These are phyloP conservation scores for Leucophenga varia DNA, from an alignment of 1,140 invertebrate species.

Conservation along the genomic window DNA sequence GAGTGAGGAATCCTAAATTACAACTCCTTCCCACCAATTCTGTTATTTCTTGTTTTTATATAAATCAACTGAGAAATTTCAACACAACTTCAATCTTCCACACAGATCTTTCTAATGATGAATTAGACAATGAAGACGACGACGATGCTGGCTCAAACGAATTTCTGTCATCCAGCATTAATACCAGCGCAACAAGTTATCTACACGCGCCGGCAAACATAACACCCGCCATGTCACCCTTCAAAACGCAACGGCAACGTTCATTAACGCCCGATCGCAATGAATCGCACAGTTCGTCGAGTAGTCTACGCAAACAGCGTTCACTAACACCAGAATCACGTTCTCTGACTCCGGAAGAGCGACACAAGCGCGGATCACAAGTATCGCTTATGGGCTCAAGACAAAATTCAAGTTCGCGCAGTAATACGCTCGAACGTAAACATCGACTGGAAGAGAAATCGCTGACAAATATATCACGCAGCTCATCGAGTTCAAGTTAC, in stretches of 20 bases:
- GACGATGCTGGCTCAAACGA: constrained; percentile 35
- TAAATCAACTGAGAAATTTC: no score
- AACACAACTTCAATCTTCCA: no score
- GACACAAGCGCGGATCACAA: constrained; percentile 48
- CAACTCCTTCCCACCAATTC: background rate
- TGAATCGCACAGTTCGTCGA: constrained; percentile 47
- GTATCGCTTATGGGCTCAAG: constrained; percentile 40
- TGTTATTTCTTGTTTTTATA: constrained; percentile 1
- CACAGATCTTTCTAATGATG: constrained; percentile 53
- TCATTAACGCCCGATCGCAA: constrained; percentile 51
- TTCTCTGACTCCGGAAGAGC: constrained; percentile 48
- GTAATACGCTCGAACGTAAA: constrained; percentile 45
- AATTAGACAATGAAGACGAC: constrained; percentile 47
- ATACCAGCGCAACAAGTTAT: constrained; percentile 34
- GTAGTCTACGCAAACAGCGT: constrained; percentile 46
- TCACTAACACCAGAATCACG: constrained; percentile 53
- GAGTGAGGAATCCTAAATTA: no score
- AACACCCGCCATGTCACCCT: constrained; percentile 47
- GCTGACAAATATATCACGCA: constrained; percentile 42
- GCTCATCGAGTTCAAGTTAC: constrained; percentile 55
- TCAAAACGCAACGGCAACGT: constrained; percentile 43
- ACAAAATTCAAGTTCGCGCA: constrained; percentile 46
- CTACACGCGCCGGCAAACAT: constrained; percentile 16
- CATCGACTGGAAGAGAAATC: constrained; percentile 40
- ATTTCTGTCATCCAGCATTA: constrained; percentile 38